These are phyloP conservation scores for Axis porcinus DNA, from an alignment of 2,113 vertebrate species.

Conservation along the genomic window DNA sequence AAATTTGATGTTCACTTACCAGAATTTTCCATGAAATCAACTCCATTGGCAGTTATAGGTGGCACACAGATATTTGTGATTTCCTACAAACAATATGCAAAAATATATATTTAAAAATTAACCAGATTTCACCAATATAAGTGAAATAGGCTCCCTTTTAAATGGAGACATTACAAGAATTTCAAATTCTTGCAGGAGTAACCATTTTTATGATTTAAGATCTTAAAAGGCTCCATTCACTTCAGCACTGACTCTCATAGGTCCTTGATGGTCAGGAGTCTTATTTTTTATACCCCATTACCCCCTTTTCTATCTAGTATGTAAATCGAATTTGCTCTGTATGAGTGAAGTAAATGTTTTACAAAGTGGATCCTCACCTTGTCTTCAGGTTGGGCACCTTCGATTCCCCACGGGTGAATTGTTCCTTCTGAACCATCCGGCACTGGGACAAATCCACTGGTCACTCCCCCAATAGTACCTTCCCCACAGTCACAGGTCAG, in stretches of 20 bases:
- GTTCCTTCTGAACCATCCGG: conserved; percentile 87
- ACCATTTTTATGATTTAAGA: background rate
- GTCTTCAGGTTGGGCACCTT: conserved; percentile 90
- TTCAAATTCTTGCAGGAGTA: background rate
- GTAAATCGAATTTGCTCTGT: background rate
- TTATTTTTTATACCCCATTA: background rate
- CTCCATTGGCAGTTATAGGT: conserved; percentile 69
- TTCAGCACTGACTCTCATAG: background rate
- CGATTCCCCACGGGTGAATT: conserved; percentile 87
- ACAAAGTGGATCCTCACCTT: conserved; percentile 80
- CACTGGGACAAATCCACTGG: conserved; percentile 80
- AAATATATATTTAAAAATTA: conserved; percentile 12
- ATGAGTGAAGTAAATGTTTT: background rate
- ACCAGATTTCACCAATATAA: background rate
- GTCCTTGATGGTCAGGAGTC: background rate
- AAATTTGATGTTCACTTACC: conserved; percentile 74
- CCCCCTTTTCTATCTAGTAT: background rate
- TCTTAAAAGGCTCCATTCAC: background rate
- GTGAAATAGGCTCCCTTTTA: background rate
- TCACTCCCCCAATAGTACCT: conserved; percentile 53
- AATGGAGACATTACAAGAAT: background rate
- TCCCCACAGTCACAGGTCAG: conserved; percentile 60
- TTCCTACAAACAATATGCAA: conserved; percentile 74
- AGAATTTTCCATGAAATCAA: conserved; percentile 80
- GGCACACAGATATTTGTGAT: conserved; percentile 79